A percentile compares a stretch with the other conserved stretches of the same genome.
Conservation (phyloP, 2,888 invertebrate species). For the Phortica okadai region DNA sequence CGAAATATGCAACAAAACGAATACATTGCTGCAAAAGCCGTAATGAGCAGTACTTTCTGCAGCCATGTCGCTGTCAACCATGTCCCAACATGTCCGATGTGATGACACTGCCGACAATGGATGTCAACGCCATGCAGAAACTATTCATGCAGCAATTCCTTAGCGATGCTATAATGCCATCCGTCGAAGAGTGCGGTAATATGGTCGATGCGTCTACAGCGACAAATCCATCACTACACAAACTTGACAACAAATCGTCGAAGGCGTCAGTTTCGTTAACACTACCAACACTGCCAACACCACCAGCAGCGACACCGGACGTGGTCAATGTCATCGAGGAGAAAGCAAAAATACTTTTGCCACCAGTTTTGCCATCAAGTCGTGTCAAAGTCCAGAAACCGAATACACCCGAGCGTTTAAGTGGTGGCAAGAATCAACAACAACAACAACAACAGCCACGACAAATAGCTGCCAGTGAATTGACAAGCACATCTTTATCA, state of each 20-base stretch:
- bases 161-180: background rate
- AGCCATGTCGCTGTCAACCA: background rate
- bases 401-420: background rate
- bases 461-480: background rate
- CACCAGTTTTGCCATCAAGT: constrained; percentile 27
- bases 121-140: background rate
- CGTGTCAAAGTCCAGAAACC: background rate
- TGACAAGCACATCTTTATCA: background rate
- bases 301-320: background rate
- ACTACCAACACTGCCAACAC: background rate
- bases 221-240: background rate
- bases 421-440: background rate
- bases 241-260: background rate
- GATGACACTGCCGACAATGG: background rate
- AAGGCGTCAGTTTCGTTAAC: too few relatives aligned
- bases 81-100: background rate
- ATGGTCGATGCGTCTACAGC: background rate
- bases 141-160: constrained; percentile 5
- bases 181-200: background rate
- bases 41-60: background rate
- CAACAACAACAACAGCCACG: background rate
- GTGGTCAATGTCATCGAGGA: background rate
- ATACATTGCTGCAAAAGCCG: background rate
- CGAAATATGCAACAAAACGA: background rate
- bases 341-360: background rate